Evolutionary conservation across 2,113 vertebrate genomes (phyloP), one percentile per base, ranked within the genome.

Genomic region (Chloebia gouldiae): DNA sequence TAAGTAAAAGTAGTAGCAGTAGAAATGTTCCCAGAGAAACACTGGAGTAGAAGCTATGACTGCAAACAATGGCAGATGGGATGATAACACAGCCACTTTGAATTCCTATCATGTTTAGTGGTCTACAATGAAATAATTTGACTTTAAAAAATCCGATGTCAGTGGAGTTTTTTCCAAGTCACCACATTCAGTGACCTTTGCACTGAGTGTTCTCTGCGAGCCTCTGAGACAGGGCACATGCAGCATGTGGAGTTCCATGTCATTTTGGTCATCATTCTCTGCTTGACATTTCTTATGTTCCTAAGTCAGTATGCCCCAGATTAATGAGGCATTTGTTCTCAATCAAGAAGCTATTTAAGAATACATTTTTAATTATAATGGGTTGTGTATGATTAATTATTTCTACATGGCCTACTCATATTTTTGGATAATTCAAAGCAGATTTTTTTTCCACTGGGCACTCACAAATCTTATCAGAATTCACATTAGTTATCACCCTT

Each of bases 301-400:
- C 92, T 92, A 93, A 97, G 90, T 97, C 78, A 90, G 44, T 97
- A 64, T 94, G 95, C 95, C 97, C 95, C 97, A 97, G 96, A 98
- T 97, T 98, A 98, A 98, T 98, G 98, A 98, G 96, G 96, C 97
- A 96, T 98, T 98, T 98, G 97, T 98, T 98, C 97, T 98, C 93
- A 96, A 97, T 98, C 95, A 98, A 97, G 93, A 97, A 97, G 96
- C 93, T 95, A 96, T 97, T 98, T 97, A 97, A 98, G 94, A 98
- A 97, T 96, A 97, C 83, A 97, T 44, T 97, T 98, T 97, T 97
- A 98, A 98, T 98, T 98, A 96, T 97, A 98, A 96, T 87, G 95
- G 73, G 65, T 96, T 97, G 81, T 96, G 88, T 97, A 93, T 98
- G 96, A 98, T 98, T 97, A 95, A 98, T 98, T 98, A 94, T 98